Percentiles rank a stretch among this genome's conserved stretches.
Conservation (phyloP, 2,797 vertebrate species). For the Arnoldichthys spilopterus region DNA sequence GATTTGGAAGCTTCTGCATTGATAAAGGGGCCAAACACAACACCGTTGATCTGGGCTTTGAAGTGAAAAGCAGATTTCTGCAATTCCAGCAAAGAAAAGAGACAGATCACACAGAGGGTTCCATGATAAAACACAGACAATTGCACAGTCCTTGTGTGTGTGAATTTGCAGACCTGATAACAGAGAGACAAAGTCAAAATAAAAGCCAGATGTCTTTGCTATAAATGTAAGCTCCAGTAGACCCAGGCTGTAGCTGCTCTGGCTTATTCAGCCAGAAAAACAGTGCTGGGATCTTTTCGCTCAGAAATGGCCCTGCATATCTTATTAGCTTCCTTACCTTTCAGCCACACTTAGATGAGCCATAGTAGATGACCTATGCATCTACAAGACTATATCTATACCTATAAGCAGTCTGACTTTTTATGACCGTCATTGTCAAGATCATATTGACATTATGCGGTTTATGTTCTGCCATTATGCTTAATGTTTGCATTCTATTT, state of each 20-base stretch:
- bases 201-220: not conserved
- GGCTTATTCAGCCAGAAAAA: not conserved
- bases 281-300: not conserved
- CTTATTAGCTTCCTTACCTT: not conserved
- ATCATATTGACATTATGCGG: not conserved
- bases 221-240: constrained; percentile 1
- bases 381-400: not conserved
- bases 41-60: constrained; percentile 4
- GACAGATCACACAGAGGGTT: not conserved
- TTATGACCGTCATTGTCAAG: not conserved
- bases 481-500: not conserved
- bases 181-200: not conserved
- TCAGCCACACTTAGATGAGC: not conserved
- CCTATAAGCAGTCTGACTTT: not conserved
- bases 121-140: not conserved
- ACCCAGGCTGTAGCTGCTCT: not conserved
- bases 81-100: not conserved
- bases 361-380: not conserved
- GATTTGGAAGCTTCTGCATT: not conserved
- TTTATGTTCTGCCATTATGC: not conserved
- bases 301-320: not conserved
- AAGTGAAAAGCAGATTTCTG: constrained; percentile 1
- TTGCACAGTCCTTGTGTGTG: not conserved
- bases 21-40: not conserved
- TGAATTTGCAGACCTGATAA: not conserved